These are phyloP conservation scores for Frankliniella intonsa DNA, from an alignment of 2,888 invertebrate genomes.

Conservation along the genomic window DNA sequence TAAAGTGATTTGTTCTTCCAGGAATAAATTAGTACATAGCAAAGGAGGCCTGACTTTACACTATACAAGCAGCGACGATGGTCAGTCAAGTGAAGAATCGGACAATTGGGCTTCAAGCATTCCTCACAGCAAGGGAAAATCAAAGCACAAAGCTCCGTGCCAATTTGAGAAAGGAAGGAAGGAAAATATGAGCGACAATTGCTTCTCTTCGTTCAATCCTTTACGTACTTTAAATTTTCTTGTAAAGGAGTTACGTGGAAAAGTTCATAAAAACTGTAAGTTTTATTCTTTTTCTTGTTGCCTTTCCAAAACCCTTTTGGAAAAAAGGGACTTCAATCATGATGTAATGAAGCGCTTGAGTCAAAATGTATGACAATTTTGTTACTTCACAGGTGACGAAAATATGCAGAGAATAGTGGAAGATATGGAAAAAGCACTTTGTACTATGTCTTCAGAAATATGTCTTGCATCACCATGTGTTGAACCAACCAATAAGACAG, in stretches of 20 bases:
- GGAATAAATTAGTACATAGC: not conserved
- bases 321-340: not conserved
- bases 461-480: not conserved
- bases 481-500: not conserved
- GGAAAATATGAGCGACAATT: not conserved
- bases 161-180: not conserved
- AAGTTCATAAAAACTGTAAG: slow-evolving; percentile 30
- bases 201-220: slow-evolving; percentile 29
- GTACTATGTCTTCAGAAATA: not conserved
- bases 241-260: slow-evolving; percentile 29
- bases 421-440: not conserved
- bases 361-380: not conserved
- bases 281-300: not conserved
- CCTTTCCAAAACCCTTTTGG: not conserved
- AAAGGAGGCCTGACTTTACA: not conserved
- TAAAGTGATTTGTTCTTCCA: not conserved
- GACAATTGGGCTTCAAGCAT: not conserved
- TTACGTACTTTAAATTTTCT: slow-evolving; percentile 28
- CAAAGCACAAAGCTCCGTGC: not conserved
- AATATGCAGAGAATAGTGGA: not conserved
- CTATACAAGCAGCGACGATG: not conserved
- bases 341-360: not conserved
- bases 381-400: not conserved
- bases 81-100: not conserved
- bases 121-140: not conserved